Evolutionary conservation across 2,113 vertebrate species (phyloP).

Genomic region (Cricetomys ansorgei): DNA sequence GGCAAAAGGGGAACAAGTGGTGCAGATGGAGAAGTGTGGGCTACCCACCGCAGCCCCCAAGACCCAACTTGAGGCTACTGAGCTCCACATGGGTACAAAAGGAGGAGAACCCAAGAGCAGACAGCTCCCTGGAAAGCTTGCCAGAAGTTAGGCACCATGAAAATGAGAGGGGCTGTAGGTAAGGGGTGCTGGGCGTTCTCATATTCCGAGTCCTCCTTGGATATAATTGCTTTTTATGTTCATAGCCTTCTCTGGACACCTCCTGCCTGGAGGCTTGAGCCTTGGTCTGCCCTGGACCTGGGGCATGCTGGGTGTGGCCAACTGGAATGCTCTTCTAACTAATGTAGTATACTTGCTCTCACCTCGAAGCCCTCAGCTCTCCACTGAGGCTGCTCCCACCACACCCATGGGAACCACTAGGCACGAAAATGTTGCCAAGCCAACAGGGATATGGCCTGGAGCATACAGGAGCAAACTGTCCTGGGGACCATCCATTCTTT

Average conservation of each 20-base stretch:
- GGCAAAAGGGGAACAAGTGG: constrained; percentile 47
- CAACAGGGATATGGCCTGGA: background rate
- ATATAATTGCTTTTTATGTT: background rate
- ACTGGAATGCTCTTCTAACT: background rate
- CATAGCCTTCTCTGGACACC: background rate
- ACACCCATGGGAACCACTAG: background rate
- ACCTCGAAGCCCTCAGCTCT: background rate
- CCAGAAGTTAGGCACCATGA: background rate
- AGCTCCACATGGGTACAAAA: background rate
- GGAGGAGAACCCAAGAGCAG: background rate
- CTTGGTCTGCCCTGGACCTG: background rate
- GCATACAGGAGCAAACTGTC: background rate
- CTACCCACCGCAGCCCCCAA: accelerated
- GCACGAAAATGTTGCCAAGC: background rate
- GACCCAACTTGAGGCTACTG: background rate
- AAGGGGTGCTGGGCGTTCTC: background rate
- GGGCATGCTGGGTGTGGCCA: background rate
- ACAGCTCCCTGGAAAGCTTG: background rate
- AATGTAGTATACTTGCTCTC: background rate
- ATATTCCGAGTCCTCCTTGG: background rate
- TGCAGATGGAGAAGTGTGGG: constrained; percentile 42
- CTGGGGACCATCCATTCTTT: background rate
- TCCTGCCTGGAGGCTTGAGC: background rate
- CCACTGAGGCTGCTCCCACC: background rate
- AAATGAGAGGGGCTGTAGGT: background rate